phyloP scores from a whole-genome alignment of 2,797 vertebrate species.

The Spinibarbus caldwelli region DNA sequence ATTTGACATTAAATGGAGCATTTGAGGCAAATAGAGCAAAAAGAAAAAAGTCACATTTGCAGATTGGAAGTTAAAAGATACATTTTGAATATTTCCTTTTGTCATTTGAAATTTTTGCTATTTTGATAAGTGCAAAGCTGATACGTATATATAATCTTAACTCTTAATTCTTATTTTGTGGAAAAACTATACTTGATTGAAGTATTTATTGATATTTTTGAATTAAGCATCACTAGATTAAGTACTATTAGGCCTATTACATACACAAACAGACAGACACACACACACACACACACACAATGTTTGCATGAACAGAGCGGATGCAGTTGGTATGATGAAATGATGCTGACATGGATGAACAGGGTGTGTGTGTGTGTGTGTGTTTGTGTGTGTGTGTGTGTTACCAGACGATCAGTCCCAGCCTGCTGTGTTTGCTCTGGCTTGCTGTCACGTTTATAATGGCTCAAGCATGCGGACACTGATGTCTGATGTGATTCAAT shows the following conservation, averaged over 20 bases:
- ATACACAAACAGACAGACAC: too few relatives aligned
- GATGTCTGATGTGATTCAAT: slow-evolving; percentile 14
- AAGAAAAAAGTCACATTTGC: too few relatives aligned
- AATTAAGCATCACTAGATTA: neutral
- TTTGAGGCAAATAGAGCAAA: neutral
- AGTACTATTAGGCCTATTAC: neutral
- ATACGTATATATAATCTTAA: neutral
- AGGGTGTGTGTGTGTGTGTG: neutral
- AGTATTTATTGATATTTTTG: neutral
- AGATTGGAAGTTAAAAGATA: neutral
- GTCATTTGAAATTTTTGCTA: neutral
- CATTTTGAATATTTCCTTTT: neutral
- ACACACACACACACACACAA: neutral
- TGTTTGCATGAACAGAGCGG: neutral
- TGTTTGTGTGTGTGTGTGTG: slow-evolving; percentile 23
- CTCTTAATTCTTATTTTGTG: neutral
- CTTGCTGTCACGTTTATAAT: too few relatives aligned
- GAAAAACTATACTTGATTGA: neutral
- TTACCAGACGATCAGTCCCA: neutral
- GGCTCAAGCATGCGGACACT: too few relatives aligned
- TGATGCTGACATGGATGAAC: slow-evolving; percentile 51
- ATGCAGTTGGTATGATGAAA: slow-evolving; percentile 47
- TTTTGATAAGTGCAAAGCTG: neutral
- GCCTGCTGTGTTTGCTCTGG: slow-evolving; percentile 43
- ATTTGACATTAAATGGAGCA: neutral